Evolutionary conservation across 2,888 invertebrate species (phyloP).

Genomic region (Drosophila neutralis): DNA sequence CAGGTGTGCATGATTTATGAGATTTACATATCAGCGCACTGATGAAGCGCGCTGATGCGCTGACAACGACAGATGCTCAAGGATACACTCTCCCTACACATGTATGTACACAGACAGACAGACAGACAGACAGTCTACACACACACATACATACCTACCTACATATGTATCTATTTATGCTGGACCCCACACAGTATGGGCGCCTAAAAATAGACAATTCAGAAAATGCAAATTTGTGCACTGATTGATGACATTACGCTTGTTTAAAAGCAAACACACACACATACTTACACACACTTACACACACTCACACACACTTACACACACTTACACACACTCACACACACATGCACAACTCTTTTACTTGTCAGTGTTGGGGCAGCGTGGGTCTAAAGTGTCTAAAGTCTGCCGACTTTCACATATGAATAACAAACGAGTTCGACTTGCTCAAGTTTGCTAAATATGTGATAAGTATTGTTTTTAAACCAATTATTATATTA

Average conservation of each 20-base stretch:
- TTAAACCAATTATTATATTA: not conserved
- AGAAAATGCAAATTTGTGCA: slow-evolving; percentile 67
- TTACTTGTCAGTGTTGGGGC: not conserved
- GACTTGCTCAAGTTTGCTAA: not conserved
- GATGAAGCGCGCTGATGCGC: slow-evolving; percentile 80
- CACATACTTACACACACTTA: not conserved
- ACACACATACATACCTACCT: not conserved
- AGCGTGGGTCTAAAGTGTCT: not conserved
- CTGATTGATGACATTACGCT: slow-evolving; percentile 75
- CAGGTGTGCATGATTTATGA: slow-evolving; percentile 84
- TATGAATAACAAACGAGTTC: slow-evolving; percentile 25
- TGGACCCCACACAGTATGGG: not conserved
- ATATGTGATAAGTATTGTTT: not conserved
- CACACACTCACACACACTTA: not conserved
- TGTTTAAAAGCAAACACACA: slow-evolving; percentile 29
- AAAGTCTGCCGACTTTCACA: not conserved
- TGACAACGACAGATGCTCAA: slow-evolving; percentile 69
- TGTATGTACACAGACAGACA: not conserved
- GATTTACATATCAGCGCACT: slow-evolving; percentile 79
- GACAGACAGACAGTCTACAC: not conserved
- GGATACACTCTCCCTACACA: slow-evolving; percentile 19
- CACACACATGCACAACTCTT: slow-evolving; percentile 4
- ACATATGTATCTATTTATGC: not conserved
- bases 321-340: not conserved
- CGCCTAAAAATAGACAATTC: slow-evolving; percentile 50